Evolutionary conservation across 2,797 vertebrate genomes (phyloP).

Genomic region (Karalla daura): DNA sequence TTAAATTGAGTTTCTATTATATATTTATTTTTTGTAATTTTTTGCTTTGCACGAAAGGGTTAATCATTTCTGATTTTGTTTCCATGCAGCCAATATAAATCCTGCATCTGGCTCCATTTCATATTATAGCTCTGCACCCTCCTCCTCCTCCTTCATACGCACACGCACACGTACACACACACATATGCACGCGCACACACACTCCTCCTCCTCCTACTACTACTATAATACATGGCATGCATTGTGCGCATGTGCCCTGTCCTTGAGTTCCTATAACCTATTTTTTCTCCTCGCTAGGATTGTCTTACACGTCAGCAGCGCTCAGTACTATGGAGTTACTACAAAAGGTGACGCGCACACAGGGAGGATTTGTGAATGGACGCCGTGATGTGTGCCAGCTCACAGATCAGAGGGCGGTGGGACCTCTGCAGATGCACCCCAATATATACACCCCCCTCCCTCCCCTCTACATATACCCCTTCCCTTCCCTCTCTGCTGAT

Average conservation of each 20-base stretch:
- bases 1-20: background rate
- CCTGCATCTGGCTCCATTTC: slow-evolving; percentile 47
- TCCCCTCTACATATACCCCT: slow-evolving; percentile 40
- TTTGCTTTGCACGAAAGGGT: slow-evolving; percentile 18
- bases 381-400: slow-evolving; percentile 84
- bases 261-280: slow-evolving; percentile 77
- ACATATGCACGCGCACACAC: slow-evolving; percentile 28
- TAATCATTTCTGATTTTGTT: slow-evolving; percentile 11
- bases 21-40: too few relatives aligned
- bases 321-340: slow-evolving; percentile 74
- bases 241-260: slow-evolving; percentile 80
- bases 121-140: slow-evolving; percentile 57
- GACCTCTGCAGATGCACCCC: slow-evolving; percentile 85
- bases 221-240: slow-evolving; percentile 54
- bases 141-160: background rate
- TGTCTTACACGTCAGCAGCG: slow-evolving; percentile 77
- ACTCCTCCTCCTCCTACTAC: slow-evolving; percentile 38
- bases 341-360: slow-evolving; percentile 81
- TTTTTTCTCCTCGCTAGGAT: slow-evolving; percentile 65
- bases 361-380: slow-evolving; percentile 89
- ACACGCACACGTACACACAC: slow-evolving; percentile 6
- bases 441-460: slow-evolving; percentile 33
- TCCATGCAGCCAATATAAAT: slow-evolving; percentile 46
- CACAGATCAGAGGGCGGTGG: slow-evolving; percentile 82
- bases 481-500: slow-evolving; percentile 62